These are phyloP conservation scores for Orbicella faveolata DNA, from an alignment of 64 coral and sea anemone species.

Conservation along the genomic window DNA sequence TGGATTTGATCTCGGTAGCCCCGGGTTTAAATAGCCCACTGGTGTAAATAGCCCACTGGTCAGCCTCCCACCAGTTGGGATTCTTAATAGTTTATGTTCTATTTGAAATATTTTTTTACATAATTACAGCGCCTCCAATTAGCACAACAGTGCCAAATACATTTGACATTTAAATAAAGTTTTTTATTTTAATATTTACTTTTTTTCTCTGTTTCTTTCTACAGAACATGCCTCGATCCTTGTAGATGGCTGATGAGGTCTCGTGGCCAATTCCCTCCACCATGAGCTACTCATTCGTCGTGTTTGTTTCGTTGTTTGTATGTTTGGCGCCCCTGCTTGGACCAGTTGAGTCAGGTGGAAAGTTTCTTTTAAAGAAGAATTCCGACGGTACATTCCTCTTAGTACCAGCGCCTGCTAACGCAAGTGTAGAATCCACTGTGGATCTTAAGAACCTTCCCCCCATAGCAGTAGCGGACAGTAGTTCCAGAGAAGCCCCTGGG, in stretches of 20 bases:
- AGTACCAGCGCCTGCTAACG: conserved; percentile 43
- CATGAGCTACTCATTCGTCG: background rate
- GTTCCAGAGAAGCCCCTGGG: conserved; percentile 60
- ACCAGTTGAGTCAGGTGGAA: background rate
- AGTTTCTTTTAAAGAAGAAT: conserved; percentile 63
- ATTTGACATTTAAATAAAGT: no score
- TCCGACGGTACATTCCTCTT: conserved; percentile 56
- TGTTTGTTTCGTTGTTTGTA: background rate
- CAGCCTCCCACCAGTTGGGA: no score
- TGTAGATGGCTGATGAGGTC: conserved; percentile 8
- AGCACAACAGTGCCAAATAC: no score
- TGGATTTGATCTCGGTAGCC: no score
- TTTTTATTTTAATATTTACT: no score
- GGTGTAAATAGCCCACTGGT: no score
- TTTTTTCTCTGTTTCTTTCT: background rate
- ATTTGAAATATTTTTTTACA: no score
- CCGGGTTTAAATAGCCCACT: no score
- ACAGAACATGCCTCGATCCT: background rate
- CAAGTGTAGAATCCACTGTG: conserved; percentile 26
- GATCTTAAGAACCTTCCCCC: conserved; percentile 80
- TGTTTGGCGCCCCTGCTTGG: background rate
- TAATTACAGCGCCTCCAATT: no score
- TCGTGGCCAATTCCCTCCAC: background rate
- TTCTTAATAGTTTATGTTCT: no score
- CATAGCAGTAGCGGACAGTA: conserved; percentile 53